Evolutionary conservation across 2,888 invertebrate species (phyloP).

Genomic region (Pharmacophagus antenor): DNA sequence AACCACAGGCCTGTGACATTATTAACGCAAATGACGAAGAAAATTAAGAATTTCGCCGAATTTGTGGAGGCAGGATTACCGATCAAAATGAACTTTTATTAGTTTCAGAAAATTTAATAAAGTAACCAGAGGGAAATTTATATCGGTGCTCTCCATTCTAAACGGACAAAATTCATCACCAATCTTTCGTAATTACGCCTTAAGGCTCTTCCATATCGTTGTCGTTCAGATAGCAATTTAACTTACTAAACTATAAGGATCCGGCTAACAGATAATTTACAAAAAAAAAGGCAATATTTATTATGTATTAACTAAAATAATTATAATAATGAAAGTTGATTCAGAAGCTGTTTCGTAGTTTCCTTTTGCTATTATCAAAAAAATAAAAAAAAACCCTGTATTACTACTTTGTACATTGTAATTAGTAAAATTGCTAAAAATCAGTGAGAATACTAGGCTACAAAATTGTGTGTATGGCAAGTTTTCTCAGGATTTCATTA

Average conservation of each 20-base stretch:
- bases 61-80: constrained; percentile 50
- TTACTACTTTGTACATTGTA: too few relatives aligned
- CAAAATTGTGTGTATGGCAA: too few relatives aligned
- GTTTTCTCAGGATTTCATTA: too few relatives aligned
- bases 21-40: constrained; percentile 53
- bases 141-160: constrained; percentile 1
- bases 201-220: too few relatives aligned
- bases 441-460: too few relatives aligned
- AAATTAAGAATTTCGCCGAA: constrained; percentile 56
- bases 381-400: too few relatives aligned
- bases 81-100: constrained; percentile 53
- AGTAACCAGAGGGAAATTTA: constrained; percentile 37
- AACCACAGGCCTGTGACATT: constrained; percentile 1
- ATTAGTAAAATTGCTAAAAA: too few relatives aligned
- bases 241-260: background rate
- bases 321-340: background rate
- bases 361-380: too few relatives aligned
- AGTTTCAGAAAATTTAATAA: constrained; percentile 60
- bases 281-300: background rate
- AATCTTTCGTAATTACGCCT: background rate
- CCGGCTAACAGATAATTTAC: background rate
- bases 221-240: background rate
- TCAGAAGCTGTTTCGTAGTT: too few relatives aligned
- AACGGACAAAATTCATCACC: constrained; percentile 1
- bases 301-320: background rate